These are phyloP conservation scores for Lucifuga dentata DNA, from an alignment of 2,113 vertebrate species.

Conservation along the genomic window DNA sequence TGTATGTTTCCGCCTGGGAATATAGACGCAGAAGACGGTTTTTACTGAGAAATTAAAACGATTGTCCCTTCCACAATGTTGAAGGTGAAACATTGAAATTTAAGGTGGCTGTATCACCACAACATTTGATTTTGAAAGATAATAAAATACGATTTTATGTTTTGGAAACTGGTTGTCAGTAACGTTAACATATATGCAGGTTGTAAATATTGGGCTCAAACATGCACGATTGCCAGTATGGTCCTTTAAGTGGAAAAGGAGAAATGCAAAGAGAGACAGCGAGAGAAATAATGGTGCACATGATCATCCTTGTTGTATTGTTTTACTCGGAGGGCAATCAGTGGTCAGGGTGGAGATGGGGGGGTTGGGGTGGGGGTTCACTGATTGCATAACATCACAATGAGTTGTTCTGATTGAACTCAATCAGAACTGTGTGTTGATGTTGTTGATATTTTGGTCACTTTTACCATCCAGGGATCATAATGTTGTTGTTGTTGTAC, in stretches of 20 bases:
- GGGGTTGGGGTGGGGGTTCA: constrained; percentile 51
- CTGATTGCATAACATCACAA: constrained; percentile 31
- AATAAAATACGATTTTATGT: too few relatives aligned
- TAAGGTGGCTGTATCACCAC: too few relatives aligned
- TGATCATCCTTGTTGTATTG: constrained; percentile 45
- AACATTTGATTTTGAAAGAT: too few relatives aligned
- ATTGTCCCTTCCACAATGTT: too few relatives aligned
- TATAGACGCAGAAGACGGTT: too few relatives aligned
- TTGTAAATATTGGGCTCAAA: too few relatives aligned
- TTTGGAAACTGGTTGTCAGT: too few relatives aligned
- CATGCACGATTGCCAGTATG: too few relatives aligned
- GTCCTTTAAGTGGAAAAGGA: constrained; percentile 30
- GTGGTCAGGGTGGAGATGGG: constrained; percentile 41
- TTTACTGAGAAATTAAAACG: too few relatives aligned
- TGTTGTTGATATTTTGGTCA: constrained; percentile 17
- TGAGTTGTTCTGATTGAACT: constrained; percentile 10
- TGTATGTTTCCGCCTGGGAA: too few relatives aligned
- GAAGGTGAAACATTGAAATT: too few relatives aligned
- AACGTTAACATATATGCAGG: too few relatives aligned
- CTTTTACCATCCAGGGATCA: constrained; percentile 13
- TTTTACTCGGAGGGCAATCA: constrained; percentile 36
- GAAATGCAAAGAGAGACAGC: constrained; percentile 36
- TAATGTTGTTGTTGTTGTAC: neutral
- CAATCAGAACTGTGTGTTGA: constrained; percentile 30
- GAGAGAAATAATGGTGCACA: constrained; percentile 65